These are phyloP conservation scores for Adineta ricciae DNA, from an alignment of 2,888 invertebrate species.

Conservation along the genomic window DNA sequence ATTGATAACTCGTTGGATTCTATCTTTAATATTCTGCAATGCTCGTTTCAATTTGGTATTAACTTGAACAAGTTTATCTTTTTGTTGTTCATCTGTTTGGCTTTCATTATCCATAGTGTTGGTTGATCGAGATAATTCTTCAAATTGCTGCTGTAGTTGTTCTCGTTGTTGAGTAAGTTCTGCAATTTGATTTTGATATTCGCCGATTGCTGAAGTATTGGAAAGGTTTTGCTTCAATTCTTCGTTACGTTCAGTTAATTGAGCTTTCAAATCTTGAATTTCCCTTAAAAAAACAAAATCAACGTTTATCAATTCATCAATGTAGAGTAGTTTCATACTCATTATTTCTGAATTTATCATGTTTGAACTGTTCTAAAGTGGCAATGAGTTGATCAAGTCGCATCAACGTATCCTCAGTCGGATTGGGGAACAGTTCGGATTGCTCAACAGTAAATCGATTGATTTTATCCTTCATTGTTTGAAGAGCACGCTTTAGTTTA, in stretches of 20 bases:
- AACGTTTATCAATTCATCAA: too few relatives aligned
- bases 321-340: not conserved
- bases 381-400: not conserved
- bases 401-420: not conserved
- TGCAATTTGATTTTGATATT: not conserved
- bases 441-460: not conserved
- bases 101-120: too few relatives aligned
- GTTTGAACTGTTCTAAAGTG: not conserved
- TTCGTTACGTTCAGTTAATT: too few relatives aligned
- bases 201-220: not conserved
- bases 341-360: too few relatives aligned
- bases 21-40: not conserved
- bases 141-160: not conserved
- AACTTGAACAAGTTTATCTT: not conserved
- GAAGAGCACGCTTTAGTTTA: not conserved
- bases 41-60: conserved; percentile 27
- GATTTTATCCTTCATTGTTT: not conserved
- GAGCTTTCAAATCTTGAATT: too few relatives aligned
- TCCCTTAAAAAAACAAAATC: too few relatives aligned
- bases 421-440: not conserved
- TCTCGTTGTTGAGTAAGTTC: not conserved
- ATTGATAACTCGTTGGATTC: not conserved
- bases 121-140: not conserved
- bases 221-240: too few relatives aligned
- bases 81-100: not conserved